These are phyloP conservation scores for Scolopax mira DNA, from an alignment of 2,113 vertebrate species.

Conservation along the genomic window DNA sequence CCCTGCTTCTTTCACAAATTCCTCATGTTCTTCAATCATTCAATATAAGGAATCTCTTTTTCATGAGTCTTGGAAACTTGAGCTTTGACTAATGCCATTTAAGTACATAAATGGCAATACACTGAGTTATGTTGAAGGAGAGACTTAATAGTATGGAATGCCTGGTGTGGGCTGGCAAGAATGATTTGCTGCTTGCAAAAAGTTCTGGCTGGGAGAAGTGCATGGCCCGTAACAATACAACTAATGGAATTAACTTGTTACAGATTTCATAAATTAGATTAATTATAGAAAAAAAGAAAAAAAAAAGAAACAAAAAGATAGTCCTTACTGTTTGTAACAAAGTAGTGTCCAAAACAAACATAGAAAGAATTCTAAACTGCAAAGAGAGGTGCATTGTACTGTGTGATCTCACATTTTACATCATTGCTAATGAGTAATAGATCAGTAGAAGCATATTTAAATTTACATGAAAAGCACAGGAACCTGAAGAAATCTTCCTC, in stretches of 20 bases:
- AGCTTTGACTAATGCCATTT: neutral
- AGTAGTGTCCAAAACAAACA: constrained; percentile 29
- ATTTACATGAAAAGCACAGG: neutral
- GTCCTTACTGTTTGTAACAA: neutral
- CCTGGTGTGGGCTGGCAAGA: constrained; percentile 13
- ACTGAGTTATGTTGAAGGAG: neutral
- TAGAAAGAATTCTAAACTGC: neutral
- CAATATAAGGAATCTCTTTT: neutral
- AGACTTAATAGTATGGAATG: constrained; percentile 6
- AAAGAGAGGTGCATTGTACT: neutral
- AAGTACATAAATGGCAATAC: constrained; percentile 40
- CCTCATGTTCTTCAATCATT: neutral
- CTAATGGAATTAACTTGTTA: constrained; percentile 16
- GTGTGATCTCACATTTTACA: neutral
- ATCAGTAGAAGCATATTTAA: neutral
- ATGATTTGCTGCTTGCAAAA: neutral
- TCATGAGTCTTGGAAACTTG: neutral
- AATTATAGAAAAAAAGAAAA: neutral
- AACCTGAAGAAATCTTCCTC: neutral
- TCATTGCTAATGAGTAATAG: neutral
- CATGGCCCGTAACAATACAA: constrained; percentile 15
- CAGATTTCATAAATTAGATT: constrained; percentile 6
- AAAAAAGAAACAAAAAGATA: neutral
- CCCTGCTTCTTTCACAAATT: neutral
- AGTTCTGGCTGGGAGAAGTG: neutral